These are phyloP conservation scores for Crotalus tigris DNA, from an alignment of 2,113 vertebrate species.

Conservation along the genomic window DNA sequence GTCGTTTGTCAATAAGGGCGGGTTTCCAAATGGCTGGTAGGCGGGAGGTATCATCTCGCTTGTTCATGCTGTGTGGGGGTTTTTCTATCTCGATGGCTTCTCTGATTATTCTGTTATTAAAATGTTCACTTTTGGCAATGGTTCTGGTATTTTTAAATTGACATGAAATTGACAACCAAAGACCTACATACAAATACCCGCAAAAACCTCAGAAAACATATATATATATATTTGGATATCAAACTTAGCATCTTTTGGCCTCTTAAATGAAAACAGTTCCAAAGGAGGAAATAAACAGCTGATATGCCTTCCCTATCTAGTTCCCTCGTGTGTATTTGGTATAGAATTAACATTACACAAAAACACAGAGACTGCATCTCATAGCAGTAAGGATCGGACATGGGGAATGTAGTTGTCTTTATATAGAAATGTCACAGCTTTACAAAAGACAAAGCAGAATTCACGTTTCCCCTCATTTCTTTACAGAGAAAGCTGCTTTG, in stretches of 20 bases:
- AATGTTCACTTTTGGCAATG: too few species aligned
- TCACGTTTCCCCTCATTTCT: constrained; percentile 4
- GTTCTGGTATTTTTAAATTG: too few species aligned
- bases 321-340: background rate
- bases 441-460: background rate
- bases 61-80: too few species aligned
- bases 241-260: background rate
- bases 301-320: background rate
- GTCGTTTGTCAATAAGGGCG: too few species aligned
- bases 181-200: too few species aligned
- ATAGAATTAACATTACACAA: background rate
- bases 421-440: background rate
- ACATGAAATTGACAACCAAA: too few species aligned
- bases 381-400: background rate
- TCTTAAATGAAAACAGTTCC: background rate
- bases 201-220: too few species aligned
- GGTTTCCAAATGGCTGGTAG: too few species aligned
- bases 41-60: too few species aligned
- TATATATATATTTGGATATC: background rate
- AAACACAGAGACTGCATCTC: background rate
- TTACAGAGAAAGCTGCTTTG: background rate
- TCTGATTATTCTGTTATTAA: too few species aligned
- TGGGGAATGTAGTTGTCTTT: background rate
- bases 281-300: background rate
- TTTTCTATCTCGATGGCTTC: too few species aligned